Evolutionary conservation across 30 jellyfish, hydroid and myxozoan genomes (phyloP).

Genomic region (Hydractinia echinata): DNA sequence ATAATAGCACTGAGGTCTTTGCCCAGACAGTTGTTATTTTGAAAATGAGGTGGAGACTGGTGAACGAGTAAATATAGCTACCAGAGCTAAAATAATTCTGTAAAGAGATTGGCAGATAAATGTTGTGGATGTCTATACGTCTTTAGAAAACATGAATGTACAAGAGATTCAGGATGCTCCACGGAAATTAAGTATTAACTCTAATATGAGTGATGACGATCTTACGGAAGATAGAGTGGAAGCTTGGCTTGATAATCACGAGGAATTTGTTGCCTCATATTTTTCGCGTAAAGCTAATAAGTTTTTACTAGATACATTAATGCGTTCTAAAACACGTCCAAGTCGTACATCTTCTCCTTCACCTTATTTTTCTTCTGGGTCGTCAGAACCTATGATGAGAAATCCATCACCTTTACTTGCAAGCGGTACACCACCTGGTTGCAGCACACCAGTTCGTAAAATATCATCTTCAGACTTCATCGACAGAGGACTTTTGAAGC

Average conservation of each 20-base stretch:
- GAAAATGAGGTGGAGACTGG: too few relatives aligned
- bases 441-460: constrained; percentile 77
- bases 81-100: too few relatives aligned
- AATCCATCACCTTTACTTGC: constrained; percentile 34
- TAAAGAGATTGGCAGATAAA: too few relatives aligned
- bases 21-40: too few relatives aligned
- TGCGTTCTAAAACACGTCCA: constrained; percentile 47
- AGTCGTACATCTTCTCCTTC: constrained; percentile 74
- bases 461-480: constrained; percentile 73
- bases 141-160: too few relatives aligned
- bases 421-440: constrained; percentile 47
- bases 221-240: constrained; percentile 71
- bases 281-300: constrained; percentile 76
- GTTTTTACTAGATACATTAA: constrained; percentile 60
- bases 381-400: constrained; percentile 48
- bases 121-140: too few relatives aligned
- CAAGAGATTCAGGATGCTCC: too few relatives aligned
- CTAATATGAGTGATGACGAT: constrained; percentile 19
- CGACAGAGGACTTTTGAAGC: constrained; percentile 74
- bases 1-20: too few relatives aligned
- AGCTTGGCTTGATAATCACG: constrained; percentile 86
- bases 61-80: too few relatives aligned
- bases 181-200: constrained; percentile 6
- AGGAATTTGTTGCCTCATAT: constrained; percentile 87
- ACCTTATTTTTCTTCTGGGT: constrained; percentile 14